These are phyloP conservation scores for Caradrina clavipalpis DNA, from an alignment of 2,888 invertebrate genomes.

Conservation along the genomic window DNA sequence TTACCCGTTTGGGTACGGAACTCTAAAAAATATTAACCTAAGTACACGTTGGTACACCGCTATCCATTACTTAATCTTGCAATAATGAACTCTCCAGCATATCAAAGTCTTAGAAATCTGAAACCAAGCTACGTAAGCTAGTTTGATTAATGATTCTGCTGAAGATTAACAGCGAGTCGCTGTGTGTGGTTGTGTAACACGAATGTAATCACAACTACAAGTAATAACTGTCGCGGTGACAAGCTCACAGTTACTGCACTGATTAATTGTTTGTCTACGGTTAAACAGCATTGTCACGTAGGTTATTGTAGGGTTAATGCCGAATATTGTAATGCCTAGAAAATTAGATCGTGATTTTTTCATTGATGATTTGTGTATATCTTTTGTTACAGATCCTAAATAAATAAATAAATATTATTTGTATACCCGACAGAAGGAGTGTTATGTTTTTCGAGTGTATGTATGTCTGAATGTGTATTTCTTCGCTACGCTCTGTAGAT, in stretches of 20 bases:
- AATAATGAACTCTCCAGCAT: no score
- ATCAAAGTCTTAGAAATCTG: neutral
- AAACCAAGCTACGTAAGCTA: neutral
- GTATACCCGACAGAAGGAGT: no score
- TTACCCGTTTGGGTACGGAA: no score
- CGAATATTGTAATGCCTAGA: neutral
- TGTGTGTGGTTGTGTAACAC: conserved; percentile 24
- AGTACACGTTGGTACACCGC: no score
- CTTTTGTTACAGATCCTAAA: no score
- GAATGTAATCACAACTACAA: conserved; percentile 45
- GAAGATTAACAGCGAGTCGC: conserved; percentile 27
- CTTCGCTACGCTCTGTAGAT: no score
- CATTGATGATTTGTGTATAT: neutral
- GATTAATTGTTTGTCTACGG: conserved; percentile 37
- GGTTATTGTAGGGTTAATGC: neutral
- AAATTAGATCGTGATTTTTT: neutral
- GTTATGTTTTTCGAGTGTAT: no score
- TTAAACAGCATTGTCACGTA: conserved; percentile 15
- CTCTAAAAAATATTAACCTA: no score
- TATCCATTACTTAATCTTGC: no score
- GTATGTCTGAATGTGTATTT: no score
- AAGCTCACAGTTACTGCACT: conserved; percentile 11
- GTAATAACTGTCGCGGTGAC: conserved; percentile 48
- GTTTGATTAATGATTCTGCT: conserved; percentile 29
- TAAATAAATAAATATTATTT: no score